Evolutionary conservation across 2,888 invertebrate species (phyloP).

Genomic region (Brachypterus glaber): DNA sequence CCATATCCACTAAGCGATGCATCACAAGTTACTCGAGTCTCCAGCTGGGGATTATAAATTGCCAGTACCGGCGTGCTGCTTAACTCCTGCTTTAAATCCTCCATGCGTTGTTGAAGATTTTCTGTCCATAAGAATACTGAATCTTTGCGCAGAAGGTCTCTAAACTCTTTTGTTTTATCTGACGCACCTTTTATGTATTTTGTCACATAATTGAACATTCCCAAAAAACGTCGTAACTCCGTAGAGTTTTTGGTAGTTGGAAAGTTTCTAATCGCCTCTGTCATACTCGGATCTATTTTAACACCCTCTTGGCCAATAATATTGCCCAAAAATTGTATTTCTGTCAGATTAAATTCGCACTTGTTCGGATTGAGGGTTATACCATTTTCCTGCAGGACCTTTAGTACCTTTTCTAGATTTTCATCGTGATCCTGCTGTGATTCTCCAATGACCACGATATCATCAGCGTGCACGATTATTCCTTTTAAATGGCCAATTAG

Average conservation of each 20-base stretch:
- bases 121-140: not conserved
- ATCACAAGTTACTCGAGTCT: conserved; percentile 24
- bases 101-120: conserved; percentile 6
- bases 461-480: conserved; percentile 11
- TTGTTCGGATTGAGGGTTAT: conserved; percentile 24
- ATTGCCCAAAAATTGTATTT: conserved; percentile 26
- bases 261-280: not conserved
- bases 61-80: conserved; percentile 26
- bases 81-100: conserved; percentile 10
- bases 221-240: conserved; percentile 14
- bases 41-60: conserved; percentile 23
- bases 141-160: not conserved
- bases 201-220: conserved; percentile 20
- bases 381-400: conserved; percentile 11
- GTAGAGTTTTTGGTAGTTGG: conserved; percentile 5
- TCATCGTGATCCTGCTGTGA: conserved; percentile 11
- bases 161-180: conserved; percentile 18
- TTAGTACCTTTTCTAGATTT: conserved; percentile 8
- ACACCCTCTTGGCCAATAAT: conserved; percentile 18
- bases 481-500: conserved; percentile 5
- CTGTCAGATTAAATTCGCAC: conserved; percentile 22
- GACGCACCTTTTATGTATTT: conserved; percentile 22
- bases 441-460: conserved; percentile 11
- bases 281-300: conserved; percentile 2
- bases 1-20: conserved; percentile 17